A percentile compares a stretch with the other conserved stretches of the same genome.
phyloP scores from a whole-genome alignment of 1,140 invertebrate species.

The Drosophila persimilis region DNA sequence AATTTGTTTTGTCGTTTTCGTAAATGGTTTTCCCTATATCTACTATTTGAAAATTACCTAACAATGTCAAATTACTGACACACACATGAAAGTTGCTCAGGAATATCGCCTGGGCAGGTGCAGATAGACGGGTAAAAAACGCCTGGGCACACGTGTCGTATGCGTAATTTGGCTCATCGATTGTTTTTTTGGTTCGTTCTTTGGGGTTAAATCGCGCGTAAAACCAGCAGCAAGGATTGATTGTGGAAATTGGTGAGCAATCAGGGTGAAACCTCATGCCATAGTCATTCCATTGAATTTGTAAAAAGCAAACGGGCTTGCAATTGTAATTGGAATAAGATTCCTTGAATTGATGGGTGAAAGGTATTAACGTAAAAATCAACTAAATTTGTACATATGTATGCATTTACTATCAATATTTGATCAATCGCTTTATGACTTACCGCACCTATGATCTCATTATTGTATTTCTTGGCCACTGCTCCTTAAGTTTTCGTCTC shows the following conservation, averaged over 20 bases:
- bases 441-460: too few relatives aligned
- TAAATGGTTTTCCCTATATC: conserved; percentile 20
- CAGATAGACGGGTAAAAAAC: conserved; percentile 25
- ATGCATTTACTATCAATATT: too few relatives aligned
- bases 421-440: too few relatives aligned
- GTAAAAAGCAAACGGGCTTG: not conserved
- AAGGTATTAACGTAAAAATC: too few relatives aligned
- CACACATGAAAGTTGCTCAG: conserved; percentile 32
- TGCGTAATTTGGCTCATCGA: conserved; percentile 76
- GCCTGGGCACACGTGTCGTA: conserved; percentile 65
- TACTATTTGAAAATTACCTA: conserved; percentile 28
- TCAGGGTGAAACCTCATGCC: not conserved
- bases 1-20: conserved; percentile 55
- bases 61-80: conserved; percentile 49
- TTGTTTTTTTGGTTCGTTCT: conserved; percentile 24
- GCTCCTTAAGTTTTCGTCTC: not conserved
- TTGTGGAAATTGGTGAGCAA: conserved; percentile 22
- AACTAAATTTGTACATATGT: too few relatives aligned
- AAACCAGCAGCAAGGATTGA: conserved; percentile 18
- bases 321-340: too few relatives aligned
- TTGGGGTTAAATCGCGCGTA: conserved; percentile 8
- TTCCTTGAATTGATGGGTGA: too few relatives aligned
- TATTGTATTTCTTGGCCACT: not conserved
- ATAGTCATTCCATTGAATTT: not conserved
- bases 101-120: conserved; percentile 30